Evolutionary conservation across 2,797 vertebrate species (phyloP).

Genomic region (Silurus aristotelis): DNA sequence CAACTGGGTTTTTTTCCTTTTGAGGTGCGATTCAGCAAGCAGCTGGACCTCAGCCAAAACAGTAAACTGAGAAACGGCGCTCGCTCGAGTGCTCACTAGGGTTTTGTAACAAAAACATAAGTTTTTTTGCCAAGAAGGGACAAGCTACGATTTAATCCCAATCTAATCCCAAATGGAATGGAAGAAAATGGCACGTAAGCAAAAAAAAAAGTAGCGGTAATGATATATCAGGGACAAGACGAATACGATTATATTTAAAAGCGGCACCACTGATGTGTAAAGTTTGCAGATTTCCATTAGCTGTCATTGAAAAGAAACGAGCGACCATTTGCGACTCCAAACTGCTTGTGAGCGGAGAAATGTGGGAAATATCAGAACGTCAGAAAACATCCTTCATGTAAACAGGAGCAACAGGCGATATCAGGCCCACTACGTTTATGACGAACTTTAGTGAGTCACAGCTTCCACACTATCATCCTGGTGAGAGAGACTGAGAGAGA

Average conservation of each 20-base stretch:
- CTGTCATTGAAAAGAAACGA: background rate
- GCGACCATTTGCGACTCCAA: background rate
- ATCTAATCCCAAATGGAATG: background rate
- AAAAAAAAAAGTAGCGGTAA: background rate
- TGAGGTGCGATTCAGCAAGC: background rate
- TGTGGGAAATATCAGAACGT: constrained; percentile 22
- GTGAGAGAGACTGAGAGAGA: background rate
- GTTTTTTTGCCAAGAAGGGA: constrained; percentile 20
- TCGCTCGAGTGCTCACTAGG: background rate
- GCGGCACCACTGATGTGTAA: background rate
- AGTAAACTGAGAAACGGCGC: constrained; percentile 17
- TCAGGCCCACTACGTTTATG: constrained; percentile 43
- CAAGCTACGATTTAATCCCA: constrained; percentile 12
- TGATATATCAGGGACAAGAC: background rate
- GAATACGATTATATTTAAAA: background rate
- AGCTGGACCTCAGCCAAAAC: background rate
- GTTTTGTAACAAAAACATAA: constrained; percentile 8
- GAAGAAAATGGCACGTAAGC: background rate
- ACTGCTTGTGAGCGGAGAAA: constrained; percentile 8
- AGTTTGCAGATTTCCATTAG: background rate
- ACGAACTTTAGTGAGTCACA: constrained; percentile 55
- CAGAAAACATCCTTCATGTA: constrained; percentile 34
- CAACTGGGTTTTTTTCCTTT: background rate
- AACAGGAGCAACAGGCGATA: constrained; percentile 34
- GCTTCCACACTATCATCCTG: constrained; percentile 24